Percentiles rank a stretch among this genome's conserved stretches.
Evolutionary conservation across 2,113 vertebrate species (phyloP).

Genomic region (Podarcis cretensis): DNA sequence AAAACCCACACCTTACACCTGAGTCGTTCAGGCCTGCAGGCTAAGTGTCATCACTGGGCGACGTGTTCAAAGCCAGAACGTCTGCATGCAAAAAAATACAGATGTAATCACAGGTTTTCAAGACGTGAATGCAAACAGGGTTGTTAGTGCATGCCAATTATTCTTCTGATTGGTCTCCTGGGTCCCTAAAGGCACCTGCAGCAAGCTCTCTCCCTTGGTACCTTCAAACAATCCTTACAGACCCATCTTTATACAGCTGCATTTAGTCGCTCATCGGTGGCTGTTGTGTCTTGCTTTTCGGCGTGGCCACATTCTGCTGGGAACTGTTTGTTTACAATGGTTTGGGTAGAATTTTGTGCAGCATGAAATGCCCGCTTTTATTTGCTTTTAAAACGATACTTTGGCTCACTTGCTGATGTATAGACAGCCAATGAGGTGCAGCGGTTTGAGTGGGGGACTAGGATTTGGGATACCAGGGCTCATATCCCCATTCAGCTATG

Average conservation of each 20-base stretch:
- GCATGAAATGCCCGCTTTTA: background rate
- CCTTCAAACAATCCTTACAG: background rate
- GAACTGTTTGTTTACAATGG: background rate
- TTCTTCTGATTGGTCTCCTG: background rate
- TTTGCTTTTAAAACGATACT: background rate
- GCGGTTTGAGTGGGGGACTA: too few relatives aligned
- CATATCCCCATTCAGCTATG: too few relatives aligned
- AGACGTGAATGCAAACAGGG: background rate
- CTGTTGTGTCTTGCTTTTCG: background rate
- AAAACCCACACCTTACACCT: too few relatives aligned
- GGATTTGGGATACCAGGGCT: too few relatives aligned
- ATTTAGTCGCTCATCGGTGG: background rate
- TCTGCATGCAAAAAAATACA: background rate
- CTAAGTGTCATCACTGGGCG: too few relatives aligned
- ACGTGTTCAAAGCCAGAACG: too few relatives aligned
- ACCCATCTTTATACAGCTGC: background rate
- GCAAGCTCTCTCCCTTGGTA: background rate
- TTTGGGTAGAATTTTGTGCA: background rate
- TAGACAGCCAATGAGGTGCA: too few relatives aligned
- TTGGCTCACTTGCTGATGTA: background rate
- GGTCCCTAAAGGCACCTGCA: background rate
- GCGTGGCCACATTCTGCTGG: background rate
- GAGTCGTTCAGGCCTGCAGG: too few relatives aligned
- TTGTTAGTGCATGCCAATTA: background rate
- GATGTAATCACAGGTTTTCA: background rate